A percentile compares a stretch with the other conserved stretches of the same genome.
Conservation (phyloP, 1,140 invertebrate species). For the Kradibia gibbosae region DNA sequence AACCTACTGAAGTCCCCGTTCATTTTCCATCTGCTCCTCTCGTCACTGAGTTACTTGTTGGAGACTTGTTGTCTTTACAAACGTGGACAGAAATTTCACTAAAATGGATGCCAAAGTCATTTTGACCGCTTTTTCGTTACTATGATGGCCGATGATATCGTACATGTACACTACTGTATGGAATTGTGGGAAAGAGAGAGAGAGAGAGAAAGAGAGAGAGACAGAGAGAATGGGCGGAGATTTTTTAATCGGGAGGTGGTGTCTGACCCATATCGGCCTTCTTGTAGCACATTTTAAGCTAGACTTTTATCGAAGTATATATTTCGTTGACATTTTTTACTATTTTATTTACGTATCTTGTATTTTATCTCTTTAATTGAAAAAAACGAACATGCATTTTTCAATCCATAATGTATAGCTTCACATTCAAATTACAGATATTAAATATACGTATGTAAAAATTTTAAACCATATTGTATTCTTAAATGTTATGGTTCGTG, state of each 20-base stretch:
- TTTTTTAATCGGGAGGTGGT: no score
- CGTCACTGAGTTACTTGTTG: no score
- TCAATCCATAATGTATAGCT: neutral
- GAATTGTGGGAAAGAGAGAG: no score
- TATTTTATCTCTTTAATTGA: neutral
- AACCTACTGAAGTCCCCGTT: neutral
- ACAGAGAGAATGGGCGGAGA: no score
- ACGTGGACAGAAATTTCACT: no score
- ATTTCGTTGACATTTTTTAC: neutral
- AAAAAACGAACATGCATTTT: neutral
- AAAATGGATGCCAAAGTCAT: no score
- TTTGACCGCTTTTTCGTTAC: no score
- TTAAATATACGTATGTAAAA: slow-evolving; percentile 9
- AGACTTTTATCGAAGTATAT: neutral
- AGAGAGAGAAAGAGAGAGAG: no score
- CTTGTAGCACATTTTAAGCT: neutral
- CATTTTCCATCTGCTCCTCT: neutral
- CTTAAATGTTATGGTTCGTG: slow-evolving; percentile 1
- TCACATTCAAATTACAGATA: slow-evolving; percentile 31
- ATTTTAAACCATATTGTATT: slow-evolving; percentile 28
- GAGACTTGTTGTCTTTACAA: no score
- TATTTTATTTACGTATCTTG: neutral
- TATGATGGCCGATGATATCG: no score
- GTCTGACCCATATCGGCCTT: no score
- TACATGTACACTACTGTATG: no score